Base-by-base conservation (phyloP, 2,888 invertebrate genomes). In the Yponomeuta cagnagella region DNA sequence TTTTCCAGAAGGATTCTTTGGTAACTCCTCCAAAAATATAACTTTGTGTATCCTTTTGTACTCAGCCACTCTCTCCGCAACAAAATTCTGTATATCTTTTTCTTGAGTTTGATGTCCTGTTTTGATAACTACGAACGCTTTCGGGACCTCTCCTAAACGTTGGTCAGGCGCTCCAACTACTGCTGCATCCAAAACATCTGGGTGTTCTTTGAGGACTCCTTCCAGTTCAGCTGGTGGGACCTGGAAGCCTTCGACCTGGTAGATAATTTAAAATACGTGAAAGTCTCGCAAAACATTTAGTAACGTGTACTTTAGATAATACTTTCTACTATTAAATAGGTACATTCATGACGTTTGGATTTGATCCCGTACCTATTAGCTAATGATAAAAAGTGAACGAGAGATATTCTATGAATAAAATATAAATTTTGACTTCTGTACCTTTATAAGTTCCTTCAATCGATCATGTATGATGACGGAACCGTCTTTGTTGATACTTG, bases 211-310 rank as follows among this genome's bases (percentile, higher is more conserved):
- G 2, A 97, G 82, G 10, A 96, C 76, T 71, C 93, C 95, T 85
- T 98, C 97, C 65, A 98, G 83, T 84, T 98, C 98, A 3, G 97
- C 97, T 23, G 97, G 98, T n/a, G 97, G 94, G 33, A 97, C 97
- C 94, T 97, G 93, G 79, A 89, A 94, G 2, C 93, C 94, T 86
- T 93, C 94, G 0, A 95, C 95, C 87, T 86, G 52, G 74, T 75
- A 96, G 79, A 88, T 63, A 58, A 9, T 6, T 10, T 6, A 23
- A 15, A 63, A 23, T 6, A 63, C 6, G 12, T 31, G 31, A 33
- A 33, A 65, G 10, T 65, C 33, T 30, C 12, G 30, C 8, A 31
- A 23, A 30, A 30, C 8, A 43, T 43, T 33, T 5, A 43, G 43
- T 64, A 3, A 30, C 64, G 4, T n/a, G 23, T 23, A 23, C 23